Evolutionary conservation across 2,888 invertebrate species (phyloP).

Genomic region (Phlogophora meticulosa): DNA sequence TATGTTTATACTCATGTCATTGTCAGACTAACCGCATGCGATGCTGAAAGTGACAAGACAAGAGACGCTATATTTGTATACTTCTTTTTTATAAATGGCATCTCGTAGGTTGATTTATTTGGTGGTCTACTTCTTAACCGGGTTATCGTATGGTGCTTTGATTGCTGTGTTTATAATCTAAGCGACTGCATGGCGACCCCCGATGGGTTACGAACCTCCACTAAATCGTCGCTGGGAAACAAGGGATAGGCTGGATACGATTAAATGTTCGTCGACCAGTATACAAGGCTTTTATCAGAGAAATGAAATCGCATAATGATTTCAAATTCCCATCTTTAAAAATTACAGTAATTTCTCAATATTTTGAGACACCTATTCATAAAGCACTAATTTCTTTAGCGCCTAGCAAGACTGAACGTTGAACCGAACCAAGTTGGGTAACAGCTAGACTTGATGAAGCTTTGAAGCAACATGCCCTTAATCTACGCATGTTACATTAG

Average conservation of each 20-base stretch:
- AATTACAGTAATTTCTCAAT: not conserved
- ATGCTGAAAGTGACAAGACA: not conserved
- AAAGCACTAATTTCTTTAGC: not conserved
- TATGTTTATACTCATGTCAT: not conserved
- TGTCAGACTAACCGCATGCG: not conserved
- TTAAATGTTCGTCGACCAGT: no score
- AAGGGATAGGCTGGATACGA: no score
- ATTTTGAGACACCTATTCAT: no score
- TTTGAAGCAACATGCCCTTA: slow-evolving; percentile 40
- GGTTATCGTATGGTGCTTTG: no score
- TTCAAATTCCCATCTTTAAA: not conserved
- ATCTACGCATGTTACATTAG: slow-evolving; percentile 44
- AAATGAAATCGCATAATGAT: not conserved
- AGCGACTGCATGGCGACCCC: no score
- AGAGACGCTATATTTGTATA: not conserved
- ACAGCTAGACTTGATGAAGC: slow-evolving; percentile 16
- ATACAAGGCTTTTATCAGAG: not conserved
- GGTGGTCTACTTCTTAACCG: no score
- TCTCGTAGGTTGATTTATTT: no score
- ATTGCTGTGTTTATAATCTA: no score
- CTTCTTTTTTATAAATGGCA: not conserved
- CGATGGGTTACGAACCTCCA: no score
- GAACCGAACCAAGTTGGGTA: slow-evolving; percentile 12
- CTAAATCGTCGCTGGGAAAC: no score
- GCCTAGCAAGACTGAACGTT: not conserved